Evolutionary conservation across 1,140 invertebrate genomes (phyloP).

Genomic region (Ganaspis sp.): DNA sequence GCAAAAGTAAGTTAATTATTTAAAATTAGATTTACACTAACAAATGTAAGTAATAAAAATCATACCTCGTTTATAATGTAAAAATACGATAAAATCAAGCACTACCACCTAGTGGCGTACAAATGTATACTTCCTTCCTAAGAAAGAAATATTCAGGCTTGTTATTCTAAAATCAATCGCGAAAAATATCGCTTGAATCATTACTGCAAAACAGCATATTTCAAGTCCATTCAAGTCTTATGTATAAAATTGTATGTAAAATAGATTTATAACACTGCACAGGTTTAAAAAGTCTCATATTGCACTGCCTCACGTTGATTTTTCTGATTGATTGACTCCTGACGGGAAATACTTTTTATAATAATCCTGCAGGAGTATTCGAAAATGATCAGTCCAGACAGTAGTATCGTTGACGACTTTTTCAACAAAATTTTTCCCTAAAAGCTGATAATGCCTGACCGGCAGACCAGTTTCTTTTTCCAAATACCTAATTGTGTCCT

Average conservation of each 20-base stretch:
- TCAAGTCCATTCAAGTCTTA: not conserved
- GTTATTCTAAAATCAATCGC: not conserved
- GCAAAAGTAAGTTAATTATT: too few species aligned
- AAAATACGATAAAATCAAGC: too few species aligned
- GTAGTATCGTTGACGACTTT: slow-evolving; percentile 36
- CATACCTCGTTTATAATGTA: not conserved
- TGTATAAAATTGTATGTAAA: not conserved
- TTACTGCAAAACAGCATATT: not conserved
- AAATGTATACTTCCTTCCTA: not conserved
- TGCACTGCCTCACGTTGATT: not conserved
- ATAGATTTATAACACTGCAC: not conserved
- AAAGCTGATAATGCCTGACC: slow-evolving; percentile 59
- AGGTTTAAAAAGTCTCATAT: not conserved
- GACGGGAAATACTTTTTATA: slow-evolving; percentile 50
- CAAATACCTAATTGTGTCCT: slow-evolving; percentile 55
- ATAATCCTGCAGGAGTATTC: slow-evolving; percentile 44
- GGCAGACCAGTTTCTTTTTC: slow-evolving; percentile 58
- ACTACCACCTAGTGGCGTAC: slow-evolving; percentile 21
- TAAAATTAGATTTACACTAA: too few species aligned
- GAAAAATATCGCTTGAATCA: not conserved
- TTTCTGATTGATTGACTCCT: not conserved
- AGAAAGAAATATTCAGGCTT: slow-evolving; percentile 3
- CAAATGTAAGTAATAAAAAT: not conserved
- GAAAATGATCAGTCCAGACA: slow-evolving; percentile 45
- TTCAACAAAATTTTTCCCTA: slow-evolving; percentile 47